Percentiles rank a stretch among this genome's conserved stretches.
Evolutionary conservation across 2,888 invertebrate species (phyloP).

Genomic region (Cosmorhoe ocellata): DNA sequence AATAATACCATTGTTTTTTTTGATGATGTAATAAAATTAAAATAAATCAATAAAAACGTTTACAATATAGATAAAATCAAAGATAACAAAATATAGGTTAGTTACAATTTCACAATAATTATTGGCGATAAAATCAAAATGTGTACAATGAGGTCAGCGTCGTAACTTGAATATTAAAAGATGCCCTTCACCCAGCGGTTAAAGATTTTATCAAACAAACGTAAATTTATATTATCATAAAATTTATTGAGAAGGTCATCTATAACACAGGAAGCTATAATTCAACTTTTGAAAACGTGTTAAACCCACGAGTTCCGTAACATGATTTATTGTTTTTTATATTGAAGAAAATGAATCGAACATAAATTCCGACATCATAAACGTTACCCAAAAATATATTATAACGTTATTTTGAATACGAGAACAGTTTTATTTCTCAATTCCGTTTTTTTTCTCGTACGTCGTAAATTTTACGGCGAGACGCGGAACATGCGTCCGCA

Average conservation of each 20-base stretch:
- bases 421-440: conserved; percentile 67
- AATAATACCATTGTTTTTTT: too few relatives aligned
- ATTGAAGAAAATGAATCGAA: conserved; percentile 51
- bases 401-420: conserved; percentile 61
- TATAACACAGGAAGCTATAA: conserved; percentile 50
- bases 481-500: conserved; percentile 57
- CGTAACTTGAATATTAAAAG: conserved; percentile 17
- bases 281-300: conserved; percentile 42
- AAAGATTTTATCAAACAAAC: conserved; percentile 34
- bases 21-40: too few relatives aligned
- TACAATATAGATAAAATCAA: too few relatives aligned
- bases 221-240: conserved; percentile 33
- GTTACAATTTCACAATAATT: too few relatives aligned
- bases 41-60: too few relatives aligned
- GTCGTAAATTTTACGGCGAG: conserved; percentile 59
- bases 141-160: conserved; percentile 15
- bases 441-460: conserved; percentile 53
- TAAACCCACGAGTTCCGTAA: conserved; percentile 49
- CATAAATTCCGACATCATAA: conserved; percentile 61
- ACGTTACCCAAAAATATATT: conserved; percentile 60
- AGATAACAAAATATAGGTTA: too few relatives aligned
- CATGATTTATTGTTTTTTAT: conserved; percentile 58
- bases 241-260: conserved; percentile 45
- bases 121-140: not conserved
- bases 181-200: conserved; percentile 23